phyloP scores from a whole-genome alignment of 1,140 invertebrate genomes.

The Linepithema humile region DNA sequence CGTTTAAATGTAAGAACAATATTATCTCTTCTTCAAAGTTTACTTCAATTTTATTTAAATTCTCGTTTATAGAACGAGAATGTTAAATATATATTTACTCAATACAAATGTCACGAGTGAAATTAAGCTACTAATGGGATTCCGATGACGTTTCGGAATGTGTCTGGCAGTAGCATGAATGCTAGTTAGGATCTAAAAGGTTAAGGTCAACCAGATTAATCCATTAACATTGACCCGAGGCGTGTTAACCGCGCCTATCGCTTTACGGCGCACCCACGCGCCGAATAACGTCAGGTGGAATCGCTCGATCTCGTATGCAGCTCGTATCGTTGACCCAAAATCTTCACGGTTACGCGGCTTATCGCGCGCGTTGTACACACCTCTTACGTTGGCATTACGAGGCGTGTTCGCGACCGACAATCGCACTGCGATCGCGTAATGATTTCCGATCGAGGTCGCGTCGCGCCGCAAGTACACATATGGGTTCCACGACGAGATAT shows the following conservation, averaged over 20 bases:
- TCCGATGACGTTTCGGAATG: not conserved
- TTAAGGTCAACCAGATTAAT: not conserved
- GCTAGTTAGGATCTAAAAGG: slow-evolving; percentile 7
- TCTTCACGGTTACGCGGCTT: not conserved
- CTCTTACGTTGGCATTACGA: not conserved
- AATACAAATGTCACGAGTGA: not conserved
- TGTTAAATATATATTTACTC: too few species aligned
- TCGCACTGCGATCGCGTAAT: not conserved
- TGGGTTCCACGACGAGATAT: not conserved
- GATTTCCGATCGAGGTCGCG: slow-evolving; percentile 19
- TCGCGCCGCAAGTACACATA: not conserved
- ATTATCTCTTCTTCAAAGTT: too few species aligned
- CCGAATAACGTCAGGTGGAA: slow-evolving; percentile 6
- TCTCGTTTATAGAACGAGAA: too few species aligned
- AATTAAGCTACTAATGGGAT: not conserved
- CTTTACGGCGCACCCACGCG: not conserved
- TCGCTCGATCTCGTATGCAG: not conserved
- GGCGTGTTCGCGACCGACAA: not conserved
- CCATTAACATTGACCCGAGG: slow-evolving; percentile 13
- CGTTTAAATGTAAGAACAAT: too few species aligned
- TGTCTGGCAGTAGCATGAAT: not conserved
- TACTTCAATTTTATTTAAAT: too few species aligned
- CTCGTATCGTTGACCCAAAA: slow-evolving; percentile 15
- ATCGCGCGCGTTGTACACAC: not conserved
- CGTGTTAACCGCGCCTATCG: not conserved